Conservation (phyloP, 2,888 invertebrate genomes). For the Patella ulyssiponensis region DNA sequence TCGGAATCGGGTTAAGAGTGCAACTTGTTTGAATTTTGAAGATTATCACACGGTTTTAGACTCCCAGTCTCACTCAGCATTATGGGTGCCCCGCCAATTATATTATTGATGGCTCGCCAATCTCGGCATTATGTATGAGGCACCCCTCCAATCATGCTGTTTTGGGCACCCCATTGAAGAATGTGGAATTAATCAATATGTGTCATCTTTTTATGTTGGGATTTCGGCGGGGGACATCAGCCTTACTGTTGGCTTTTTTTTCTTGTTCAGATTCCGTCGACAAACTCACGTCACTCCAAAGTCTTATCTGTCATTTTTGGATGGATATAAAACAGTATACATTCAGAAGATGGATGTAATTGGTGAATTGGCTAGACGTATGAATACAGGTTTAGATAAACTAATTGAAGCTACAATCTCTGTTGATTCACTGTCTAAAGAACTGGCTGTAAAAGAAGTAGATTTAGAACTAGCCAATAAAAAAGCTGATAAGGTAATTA, state of each 20-base stretch:
- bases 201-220: no score
- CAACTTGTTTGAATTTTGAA: no score
- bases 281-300: slow-evolving; percentile 91
- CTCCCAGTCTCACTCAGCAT: no score
- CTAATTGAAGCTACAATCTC: slow-evolving; percentile 68
- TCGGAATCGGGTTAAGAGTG: no score
- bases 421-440: slow-evolving; percentile 68
- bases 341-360: slow-evolving; percentile 84
- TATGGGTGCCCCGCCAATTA: no score
- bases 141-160: no score
- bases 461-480: slow-evolving; percentile 68
- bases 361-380: slow-evolving; percentile 78
- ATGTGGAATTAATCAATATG: no score
- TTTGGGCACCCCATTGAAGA: no score
- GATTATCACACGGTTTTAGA: no score
- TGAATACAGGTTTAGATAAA: slow-evolving; percentile 66
- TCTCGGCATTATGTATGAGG: no score
- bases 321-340: slow-evolving; percentile 85
- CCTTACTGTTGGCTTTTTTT: not conserved
- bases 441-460: slow-evolving; percentile 69
- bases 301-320: slow-evolving; percentile 87
- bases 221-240: no score
- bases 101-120: no score
- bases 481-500: slow-evolving; percentile 60
- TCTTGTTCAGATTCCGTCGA: slow-evolving; percentile 79